Conservation (phyloP, 2,888 invertebrate genomes). For the Mythimna lalbum region DNA sequence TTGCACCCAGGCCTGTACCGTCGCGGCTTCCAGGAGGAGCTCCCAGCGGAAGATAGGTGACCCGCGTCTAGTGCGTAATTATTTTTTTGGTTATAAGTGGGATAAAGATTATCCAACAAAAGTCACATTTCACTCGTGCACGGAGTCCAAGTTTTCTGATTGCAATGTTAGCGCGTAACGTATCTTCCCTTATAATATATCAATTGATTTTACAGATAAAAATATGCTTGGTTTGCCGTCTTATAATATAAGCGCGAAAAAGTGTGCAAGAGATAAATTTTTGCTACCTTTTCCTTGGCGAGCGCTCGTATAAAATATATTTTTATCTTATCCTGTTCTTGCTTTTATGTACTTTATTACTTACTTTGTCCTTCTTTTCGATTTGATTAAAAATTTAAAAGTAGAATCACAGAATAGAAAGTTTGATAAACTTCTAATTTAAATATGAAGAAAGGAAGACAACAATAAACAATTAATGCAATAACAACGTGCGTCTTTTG, state of each 20-base stretch:
- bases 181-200: too few relatives aligned
- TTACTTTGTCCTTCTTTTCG: neutral
- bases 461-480: neutral
- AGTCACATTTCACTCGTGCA: too few relatives aligned
- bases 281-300: neutral
- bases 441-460: neutral
- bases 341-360: too few relatives aligned
- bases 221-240: neutral
- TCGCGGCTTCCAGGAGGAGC: too few relatives aligned
- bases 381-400: too few relatives aligned
- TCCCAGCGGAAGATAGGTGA: too few relatives aligned
- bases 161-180: too few relatives aligned
- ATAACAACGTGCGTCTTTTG: constrained; percentile 3
- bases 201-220: neutral
- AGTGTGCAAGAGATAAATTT: neutral
- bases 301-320: neutral
- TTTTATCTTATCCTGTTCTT: neutral
- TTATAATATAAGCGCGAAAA: neutral
- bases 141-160: too few relatives aligned
- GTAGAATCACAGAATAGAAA: neutral
- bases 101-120: too few relatives aligned
- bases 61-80: too few relatives aligned
- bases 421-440: neutral
- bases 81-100: too few relatives aligned
- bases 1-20: too few relatives aligned